These are phyloP conservation scores for Ophion slaviceki DNA, from an alignment of 2,888 invertebrate species.

Conservation along the genomic window DNA sequence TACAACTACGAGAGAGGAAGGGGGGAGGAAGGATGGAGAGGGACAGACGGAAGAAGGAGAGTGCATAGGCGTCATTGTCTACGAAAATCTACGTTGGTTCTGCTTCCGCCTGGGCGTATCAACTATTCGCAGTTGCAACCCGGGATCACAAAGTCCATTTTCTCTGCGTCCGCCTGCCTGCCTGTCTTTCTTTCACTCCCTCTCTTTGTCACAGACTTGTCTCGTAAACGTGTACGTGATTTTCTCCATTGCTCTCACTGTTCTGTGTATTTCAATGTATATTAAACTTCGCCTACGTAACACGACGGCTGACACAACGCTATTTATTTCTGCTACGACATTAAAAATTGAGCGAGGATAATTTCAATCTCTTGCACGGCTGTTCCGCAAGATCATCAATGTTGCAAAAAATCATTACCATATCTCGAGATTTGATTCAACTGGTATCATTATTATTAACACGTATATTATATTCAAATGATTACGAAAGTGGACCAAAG, in stretches of 20 bases:
- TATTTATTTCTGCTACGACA: constrained; percentile 20
- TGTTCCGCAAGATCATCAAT: neutral
- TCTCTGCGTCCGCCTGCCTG: neutral
- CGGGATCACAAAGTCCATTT: constrained; percentile 61
- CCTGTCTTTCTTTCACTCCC: constrained; percentile 7
- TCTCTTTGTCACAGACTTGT: constrained; percentile 21
- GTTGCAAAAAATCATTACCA: neutral
- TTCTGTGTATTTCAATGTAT: constrained; percentile 20
- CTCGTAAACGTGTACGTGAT: constrained; percentile 32
- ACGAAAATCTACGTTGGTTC: constrained; percentile 74
- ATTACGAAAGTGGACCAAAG: no score
- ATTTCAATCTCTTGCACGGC: neutral
- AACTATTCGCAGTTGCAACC: constrained; percentile 56
- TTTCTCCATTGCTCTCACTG: constrained; percentile 39
- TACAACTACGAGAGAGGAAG: constrained; percentile 34
- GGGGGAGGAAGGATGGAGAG: constrained; percentile 33
- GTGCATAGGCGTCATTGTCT: constrained; percentile 76
- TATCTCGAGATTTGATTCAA: no score
- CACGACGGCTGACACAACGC: constrained; percentile 30
- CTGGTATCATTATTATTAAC: no score
- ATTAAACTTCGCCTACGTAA: constrained; percentile 44
- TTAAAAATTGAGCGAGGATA: neutral
- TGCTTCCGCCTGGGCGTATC: constrained; percentile 79
- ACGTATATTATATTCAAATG: no score
- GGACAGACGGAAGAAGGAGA: constrained; percentile 19